phyloP scores from a whole-genome alignment of 1,140 invertebrate genomes.

The Drosophila dunni region DNA sequence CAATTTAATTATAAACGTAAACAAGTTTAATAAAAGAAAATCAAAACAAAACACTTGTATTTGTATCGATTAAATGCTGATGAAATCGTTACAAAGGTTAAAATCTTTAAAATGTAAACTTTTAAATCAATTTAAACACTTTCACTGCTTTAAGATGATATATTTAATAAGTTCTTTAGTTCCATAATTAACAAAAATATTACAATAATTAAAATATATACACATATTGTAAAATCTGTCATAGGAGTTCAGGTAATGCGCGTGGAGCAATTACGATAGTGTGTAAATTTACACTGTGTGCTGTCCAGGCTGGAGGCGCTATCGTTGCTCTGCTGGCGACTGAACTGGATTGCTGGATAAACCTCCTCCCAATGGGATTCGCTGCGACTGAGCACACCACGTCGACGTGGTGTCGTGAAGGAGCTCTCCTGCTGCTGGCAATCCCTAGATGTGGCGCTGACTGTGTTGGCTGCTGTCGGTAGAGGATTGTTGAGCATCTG shows the following conservation, averaged over 20 bases:
- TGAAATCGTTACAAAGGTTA: too few species aligned
- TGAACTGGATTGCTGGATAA: constrained; percentile 71
- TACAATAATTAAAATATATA: background rate
- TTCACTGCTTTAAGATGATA: constrained; percentile 12
- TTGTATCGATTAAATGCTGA: constrained; percentile 56
- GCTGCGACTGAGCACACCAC: constrained; percentile 75
- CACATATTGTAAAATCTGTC: background rate
- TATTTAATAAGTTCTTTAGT: background rate
- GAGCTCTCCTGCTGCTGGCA: constrained; percentile 50
- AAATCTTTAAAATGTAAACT: too few species aligned
- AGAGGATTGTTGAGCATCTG: constrained; percentile 82
- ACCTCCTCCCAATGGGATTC: constrained; percentile 79
- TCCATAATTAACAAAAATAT: constrained; percentile 2
- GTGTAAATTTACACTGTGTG: constrained; percentile 57
- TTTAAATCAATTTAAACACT: background rate
- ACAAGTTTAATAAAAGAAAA: constrained; percentile 29
- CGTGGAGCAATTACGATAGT: constrained; percentile 79
- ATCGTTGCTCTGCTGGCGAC: constrained; percentile 55
- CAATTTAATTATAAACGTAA: constrained; percentile 36
- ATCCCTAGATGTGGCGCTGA: constrained; percentile 16
- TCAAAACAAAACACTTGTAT: constrained; percentile 56
- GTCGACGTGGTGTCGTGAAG: constrained; percentile 45
- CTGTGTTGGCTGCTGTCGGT: constrained; percentile 38
- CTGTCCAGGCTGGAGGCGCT: constrained; percentile 51
- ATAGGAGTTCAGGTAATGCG: constrained; percentile 60